Base-by-base conservation (phyloP, 2,113 vertebrate genomes). In the Chauna torquata region DNA sequence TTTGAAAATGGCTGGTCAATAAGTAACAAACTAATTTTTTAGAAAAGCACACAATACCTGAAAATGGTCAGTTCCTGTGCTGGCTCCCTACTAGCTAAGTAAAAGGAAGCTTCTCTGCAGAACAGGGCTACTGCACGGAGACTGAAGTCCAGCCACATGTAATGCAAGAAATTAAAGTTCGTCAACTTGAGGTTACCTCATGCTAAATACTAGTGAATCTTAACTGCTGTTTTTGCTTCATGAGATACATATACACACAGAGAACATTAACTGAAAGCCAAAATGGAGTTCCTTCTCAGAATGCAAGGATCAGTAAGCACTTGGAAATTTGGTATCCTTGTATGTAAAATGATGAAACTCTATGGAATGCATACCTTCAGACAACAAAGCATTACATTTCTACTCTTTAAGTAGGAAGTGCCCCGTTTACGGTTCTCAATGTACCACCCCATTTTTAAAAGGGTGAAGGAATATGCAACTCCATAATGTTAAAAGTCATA, bases 131-230 rank as follows among this genome's bases (percentile, higher is more conserved):
- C 70, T 6, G 1, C 54, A 81, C 18, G 55, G 42, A 90, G 45
- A 20, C 50, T 88, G 11, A 94, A 96, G 81, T 97, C 70, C 92
- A 96, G 92, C 50, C 88, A 93, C 88, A 70, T 7, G 20, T 14
- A 75, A 66, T 2, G 4, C 22, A 83, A 16, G 25, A 81, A 87
- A 83, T 52, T 15, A 5, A 91, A 94, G 85, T 76, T 88, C 47
- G 62, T 40, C 17, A 75, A 7, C 10, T 50, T 24, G 13, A 86
- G 32, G 8, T 13, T 77, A 16, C 44, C 40, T 34, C n/a, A 36
- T 38, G 16, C 8, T 58, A 79, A 82, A n/a, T 5, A 52, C 2
- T 12, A 36, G 40, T 14, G 45, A 57, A 85, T 69, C 70, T 17
- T 24, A 12, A 65, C 8, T 9, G 18, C 57, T 72, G 19, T 6